Evolutionary conservation across 2,888 invertebrate species (phyloP).

Genomic region (Idaea biselata): DNA sequence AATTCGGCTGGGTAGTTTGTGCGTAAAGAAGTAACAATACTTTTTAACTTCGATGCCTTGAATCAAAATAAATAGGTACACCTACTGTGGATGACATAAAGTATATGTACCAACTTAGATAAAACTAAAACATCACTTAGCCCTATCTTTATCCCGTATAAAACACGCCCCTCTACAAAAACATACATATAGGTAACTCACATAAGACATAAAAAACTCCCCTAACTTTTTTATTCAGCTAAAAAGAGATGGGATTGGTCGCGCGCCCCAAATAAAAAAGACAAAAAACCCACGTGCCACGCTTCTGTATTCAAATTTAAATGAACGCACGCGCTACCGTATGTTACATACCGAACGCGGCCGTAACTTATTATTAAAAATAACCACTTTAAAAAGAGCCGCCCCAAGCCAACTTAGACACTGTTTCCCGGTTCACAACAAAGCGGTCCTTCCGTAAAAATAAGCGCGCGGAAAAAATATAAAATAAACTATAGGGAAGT

Average conservation of each 20-base stretch:
- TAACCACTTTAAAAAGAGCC: constrained; percentile 53
- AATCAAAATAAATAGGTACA: background rate
- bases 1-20: too few relatives aligned
- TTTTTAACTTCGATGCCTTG: background rate
- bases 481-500: constrained; percentile 75
- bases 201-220: constrained; percentile 61
- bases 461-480: constrained; percentile 74
- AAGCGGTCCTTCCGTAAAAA: constrained; percentile 61
- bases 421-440: constrained; percentile 29
- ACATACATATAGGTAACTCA: constrained; percentile 41
- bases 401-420: constrained; percentile 11
- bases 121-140: background rate
- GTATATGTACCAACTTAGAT: background rate
- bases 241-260: constrained; percentile 62
- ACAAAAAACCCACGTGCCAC: constrained; percentile 69
- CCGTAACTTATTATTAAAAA: constrained; percentile 71
- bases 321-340: constrained; percentile 67
- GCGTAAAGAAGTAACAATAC: too few relatives aligned
- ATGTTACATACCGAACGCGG: constrained; percentile 59
- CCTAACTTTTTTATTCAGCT: constrained; percentile 61
- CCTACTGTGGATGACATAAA: background rate
- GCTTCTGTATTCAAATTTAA: constrained; percentile 68
- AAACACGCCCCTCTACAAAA: constrained; percentile 49
- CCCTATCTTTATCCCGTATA: background rate
- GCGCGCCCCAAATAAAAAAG: constrained; percentile 68